Conservation (phyloP, 2,113 vertebrate genomes). For the Lycaon pictus region DNA sequence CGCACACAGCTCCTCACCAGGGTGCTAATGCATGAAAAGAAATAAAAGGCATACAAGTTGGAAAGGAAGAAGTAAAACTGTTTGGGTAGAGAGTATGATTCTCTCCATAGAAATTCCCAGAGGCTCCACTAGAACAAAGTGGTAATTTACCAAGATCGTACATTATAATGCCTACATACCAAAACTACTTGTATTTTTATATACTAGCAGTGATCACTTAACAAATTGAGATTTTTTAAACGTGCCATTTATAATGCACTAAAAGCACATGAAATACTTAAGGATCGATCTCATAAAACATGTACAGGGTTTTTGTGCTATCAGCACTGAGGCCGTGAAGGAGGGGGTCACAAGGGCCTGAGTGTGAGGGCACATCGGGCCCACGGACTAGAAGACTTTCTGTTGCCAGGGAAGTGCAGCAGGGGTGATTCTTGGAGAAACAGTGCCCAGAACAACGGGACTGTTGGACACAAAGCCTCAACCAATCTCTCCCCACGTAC, state of each 20-base stretch:
- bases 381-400: neutral
- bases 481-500: neutral
- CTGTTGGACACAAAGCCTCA: neutral
- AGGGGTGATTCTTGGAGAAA: neutral
- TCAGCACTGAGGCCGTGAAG: neutral
- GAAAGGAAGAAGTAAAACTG: neutral
- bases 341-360: neutral
- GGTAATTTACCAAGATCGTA: neutral
- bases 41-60: neutral
- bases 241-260: neutral
- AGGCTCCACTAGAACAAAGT: neutral
- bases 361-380: neutral
- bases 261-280: neutral
- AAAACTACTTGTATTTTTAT: neutral
- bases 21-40: neutral
- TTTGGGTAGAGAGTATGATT: neutral
- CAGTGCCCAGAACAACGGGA: neutral
- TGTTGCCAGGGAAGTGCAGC: neutral
- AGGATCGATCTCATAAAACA: neutral
- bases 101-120: neutral
- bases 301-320: fast-evolving
- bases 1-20: neutral
- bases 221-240: neutral
- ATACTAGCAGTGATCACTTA: neutral
- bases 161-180: neutral